These are phyloP conservation scores for Neodiprion virginianus DNA, from an alignment of 1,140 invertebrate genomes.

Conservation along the genomic window DNA sequence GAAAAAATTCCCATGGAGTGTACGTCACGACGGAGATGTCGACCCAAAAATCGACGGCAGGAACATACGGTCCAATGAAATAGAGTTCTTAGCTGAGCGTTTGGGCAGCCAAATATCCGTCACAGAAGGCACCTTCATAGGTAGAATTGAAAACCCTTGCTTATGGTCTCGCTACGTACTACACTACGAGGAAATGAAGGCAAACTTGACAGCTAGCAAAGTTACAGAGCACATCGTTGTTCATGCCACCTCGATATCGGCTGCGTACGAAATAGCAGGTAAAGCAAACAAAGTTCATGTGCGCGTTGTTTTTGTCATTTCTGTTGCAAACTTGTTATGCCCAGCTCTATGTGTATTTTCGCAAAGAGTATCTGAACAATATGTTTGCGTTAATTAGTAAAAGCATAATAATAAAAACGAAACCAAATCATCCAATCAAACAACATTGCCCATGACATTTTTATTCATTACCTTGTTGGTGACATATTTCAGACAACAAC, in stretches of 20 bases:
- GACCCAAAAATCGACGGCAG: neutral
- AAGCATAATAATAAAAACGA: too few relatives aligned
- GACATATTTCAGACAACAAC: neutral
- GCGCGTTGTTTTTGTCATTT: too few relatives aligned
- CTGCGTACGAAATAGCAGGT: slow-evolving; percentile 2
- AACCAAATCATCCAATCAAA: too few relatives aligned
- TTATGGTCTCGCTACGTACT: neutral
- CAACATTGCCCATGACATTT: too few relatives aligned
- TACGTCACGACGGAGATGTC: neutral
- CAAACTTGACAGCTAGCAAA: neutral
- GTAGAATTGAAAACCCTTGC: neutral
- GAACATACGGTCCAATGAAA: neutral
- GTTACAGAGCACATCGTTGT: neutral
- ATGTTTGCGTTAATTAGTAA: too few relatives aligned
- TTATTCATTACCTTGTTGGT: too few relatives aligned
- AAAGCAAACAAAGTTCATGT: neutral
- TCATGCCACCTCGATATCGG: neutral
- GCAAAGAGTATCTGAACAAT: too few relatives aligned
- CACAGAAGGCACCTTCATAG: neutral
- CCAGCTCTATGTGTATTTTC: too few relatives aligned
- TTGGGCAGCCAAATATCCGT: neutral
- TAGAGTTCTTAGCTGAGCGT: neutral
- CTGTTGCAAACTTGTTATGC: too few relatives aligned
- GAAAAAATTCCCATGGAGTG: neutral
- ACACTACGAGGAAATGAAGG: neutral